Percentiles rank a stretch among this genome's conserved stretches.
These are phyloP conservation scores for Alca torda DNA, from an alignment of 2,797 vertebrate genomes.

Conservation along the genomic window DNA sequence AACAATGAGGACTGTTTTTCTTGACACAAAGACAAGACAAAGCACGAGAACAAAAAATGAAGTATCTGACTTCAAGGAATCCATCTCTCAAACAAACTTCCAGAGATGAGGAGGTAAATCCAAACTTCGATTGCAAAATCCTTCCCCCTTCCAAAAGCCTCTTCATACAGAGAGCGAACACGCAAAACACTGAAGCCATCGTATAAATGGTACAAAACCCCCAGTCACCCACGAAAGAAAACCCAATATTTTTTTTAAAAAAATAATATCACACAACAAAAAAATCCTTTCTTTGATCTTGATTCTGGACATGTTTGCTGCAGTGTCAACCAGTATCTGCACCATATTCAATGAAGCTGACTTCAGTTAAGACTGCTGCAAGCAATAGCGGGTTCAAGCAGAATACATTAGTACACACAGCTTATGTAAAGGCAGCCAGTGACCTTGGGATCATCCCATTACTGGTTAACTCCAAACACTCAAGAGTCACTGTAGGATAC, in stretches of 20 bases:
- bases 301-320: not conserved
- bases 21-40: not conserved
- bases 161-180: not conserved
- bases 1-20: not conserved
- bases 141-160: not conserved
- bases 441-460: not conserved
- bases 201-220: accelerated
- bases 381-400: not conserved
- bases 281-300: not conserved
- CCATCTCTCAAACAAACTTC: not conserved
- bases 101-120: not conserved
- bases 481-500: not conserved
- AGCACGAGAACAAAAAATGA: not conserved
- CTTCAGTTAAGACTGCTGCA: not conserved
- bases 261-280: not conserved
- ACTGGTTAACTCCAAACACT: not conserved
- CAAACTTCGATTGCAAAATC: not conserved
- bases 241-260: too few relatives aligned
- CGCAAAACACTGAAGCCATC: not conserved
- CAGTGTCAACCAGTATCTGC: not conserved
- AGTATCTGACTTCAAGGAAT: not conserved
- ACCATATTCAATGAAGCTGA: not conserved
- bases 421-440: not conserved
- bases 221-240: accelerated
- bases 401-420: not conserved